Evolutionary conservation across 2,888 invertebrate genomes (phyloP), one percentile per base, ranked within the genome.

Genomic region (Cristatella mucedo): DNA sequence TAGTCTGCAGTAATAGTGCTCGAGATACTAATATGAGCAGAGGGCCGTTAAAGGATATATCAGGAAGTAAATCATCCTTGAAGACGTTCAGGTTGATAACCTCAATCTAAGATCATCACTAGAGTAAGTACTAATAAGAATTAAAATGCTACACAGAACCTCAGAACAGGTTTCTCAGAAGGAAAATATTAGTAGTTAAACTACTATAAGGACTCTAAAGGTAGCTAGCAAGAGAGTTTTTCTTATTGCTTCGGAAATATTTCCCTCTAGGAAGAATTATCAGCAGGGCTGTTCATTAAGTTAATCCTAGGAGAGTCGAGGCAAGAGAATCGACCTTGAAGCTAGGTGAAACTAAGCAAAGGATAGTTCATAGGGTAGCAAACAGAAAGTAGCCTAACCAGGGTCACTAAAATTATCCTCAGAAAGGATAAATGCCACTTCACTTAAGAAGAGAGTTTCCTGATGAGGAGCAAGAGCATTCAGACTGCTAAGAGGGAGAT

Each of bases 131-230:
- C 73, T 64, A 78, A 69, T 2, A 75, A 75, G 2, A 69, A 62
- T 43, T 78, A 77, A 75, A 78, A 79, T 72, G 74, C 75, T 62
- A 77, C 67, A 73, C 76, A 78, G 73, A 78, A 77, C 53, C 71
- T 51, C 68, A 77, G 69, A 57, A 76, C 67, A 71, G n/a, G n/a
- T n/a, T n/a, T 72, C 74, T 59, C 70, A 59, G 4, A 63, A 58
- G 42, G 60, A 66, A 74, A 77, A 76, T 59, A 71, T 71, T 51
- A 73, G 49, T 65, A 66, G 59, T 63, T 76, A 71, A 54, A 50
- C 32, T 29, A 52, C 26, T 30, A 21, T 22, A 33, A 45, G 21
- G 30, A 30, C 20, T 19, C 30, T 40, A 11, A 43, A 15, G 19
- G 37, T 29, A 21, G 16, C n/a, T 38, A 38, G 39, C 30, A 49